Conservation (phyloP, 2,797 vertebrate species). For the Typhlichthys subterraneus region DNA sequence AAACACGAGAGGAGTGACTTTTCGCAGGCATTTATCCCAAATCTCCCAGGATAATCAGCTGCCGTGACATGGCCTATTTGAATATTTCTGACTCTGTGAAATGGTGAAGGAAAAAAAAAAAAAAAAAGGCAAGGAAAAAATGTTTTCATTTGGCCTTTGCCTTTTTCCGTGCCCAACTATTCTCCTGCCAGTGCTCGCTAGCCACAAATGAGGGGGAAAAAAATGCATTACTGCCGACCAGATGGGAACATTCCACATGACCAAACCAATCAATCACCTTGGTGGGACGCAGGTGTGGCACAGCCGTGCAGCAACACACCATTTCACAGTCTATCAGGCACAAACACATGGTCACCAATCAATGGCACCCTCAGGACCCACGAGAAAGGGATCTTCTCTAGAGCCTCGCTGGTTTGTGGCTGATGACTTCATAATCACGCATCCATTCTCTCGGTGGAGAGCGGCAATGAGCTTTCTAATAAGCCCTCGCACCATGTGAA, state of each 20-base stretch:
- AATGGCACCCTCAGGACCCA: conserved; percentile 96
- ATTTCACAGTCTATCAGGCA: conserved; percentile 99
- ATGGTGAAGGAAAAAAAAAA: conserved; percentile 50
- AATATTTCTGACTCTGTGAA: conserved; percentile 49
- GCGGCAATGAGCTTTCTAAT: conserved; percentile 92
- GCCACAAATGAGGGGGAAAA: conserved; percentile 79
- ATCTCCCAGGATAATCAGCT: conserved; percentile 60
- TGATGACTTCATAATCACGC: conserved; percentile 99
- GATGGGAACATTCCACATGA: conserved; percentile 99
- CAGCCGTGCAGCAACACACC: conserved; percentile 99
- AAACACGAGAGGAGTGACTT: conserved; percentile 46
- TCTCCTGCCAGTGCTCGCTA: conserved; percentile 82
- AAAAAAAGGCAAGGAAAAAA: conserved; percentile 54
- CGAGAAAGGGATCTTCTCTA: conserved; percentile 83
- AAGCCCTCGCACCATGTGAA: conserved; percentile 87
- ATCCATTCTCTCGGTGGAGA: conserved; percentile 95
- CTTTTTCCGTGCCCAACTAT: conserved; percentile 77
- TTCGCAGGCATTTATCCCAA: conserved; percentile 61
- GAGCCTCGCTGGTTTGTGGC: conserved; percentile 94
- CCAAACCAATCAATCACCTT: conserved; percentile 99
- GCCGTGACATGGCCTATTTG: conserved; percentile 54
- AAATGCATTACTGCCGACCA: conserved; percentile 97
- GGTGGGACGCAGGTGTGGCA: conserved; percentile 99
- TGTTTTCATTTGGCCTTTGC: conserved; percentile 81
- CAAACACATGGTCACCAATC: conserved; percentile 99